Evolutionary conservation across 2,888 invertebrate genomes (phyloP), one percentile per base, ranked within the genome.

Genomic region (Lochmaea crataegi): DNA sequence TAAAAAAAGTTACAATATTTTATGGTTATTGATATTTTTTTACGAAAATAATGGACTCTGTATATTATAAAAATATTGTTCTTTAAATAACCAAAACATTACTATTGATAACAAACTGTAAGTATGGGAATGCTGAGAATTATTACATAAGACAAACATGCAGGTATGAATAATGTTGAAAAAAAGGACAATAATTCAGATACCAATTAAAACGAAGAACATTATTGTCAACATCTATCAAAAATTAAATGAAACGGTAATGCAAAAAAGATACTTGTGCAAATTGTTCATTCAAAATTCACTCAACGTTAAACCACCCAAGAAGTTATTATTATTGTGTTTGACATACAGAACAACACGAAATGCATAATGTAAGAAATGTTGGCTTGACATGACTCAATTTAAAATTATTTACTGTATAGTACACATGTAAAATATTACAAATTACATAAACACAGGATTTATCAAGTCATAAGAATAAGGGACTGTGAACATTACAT

Each of bases 261-360:
- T 53, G 53, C 18, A 53, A 53, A 53, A 18, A 18, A 16, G 53
- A 3, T 18, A 53, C 45, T 45, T 45, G 53, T 58, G 58, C 14
- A 58, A 58, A 58, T 58, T n/a, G 16, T 58, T 58, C n/a, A 14
- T 58, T 58, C 32, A 16, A 58, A 58, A 58, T 58, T 58, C 32
- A 58, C 32, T 58, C 26, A 26, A 58, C 32, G 58, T 58, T 32
- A 32, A 58, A 58, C 58, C 58, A 58, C 58, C 58, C 58, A 58
- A 58, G 58, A 58, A 58, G 26, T 53, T 10, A 53, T 53, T 53
- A 53, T 53, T 53, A 53, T 53, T 53, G 53, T 53, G 53, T 53
- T 53, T 53, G 18, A 53, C 53, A 53, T 16, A n/a, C 53, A 53
- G 53, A 16, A 53, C 53, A 53, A 53, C 53, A 53, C 16, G 53